Evolutionary conservation across 2,888 invertebrate genomes (phyloP).

Genomic region (Ophioninae sp.): DNA sequence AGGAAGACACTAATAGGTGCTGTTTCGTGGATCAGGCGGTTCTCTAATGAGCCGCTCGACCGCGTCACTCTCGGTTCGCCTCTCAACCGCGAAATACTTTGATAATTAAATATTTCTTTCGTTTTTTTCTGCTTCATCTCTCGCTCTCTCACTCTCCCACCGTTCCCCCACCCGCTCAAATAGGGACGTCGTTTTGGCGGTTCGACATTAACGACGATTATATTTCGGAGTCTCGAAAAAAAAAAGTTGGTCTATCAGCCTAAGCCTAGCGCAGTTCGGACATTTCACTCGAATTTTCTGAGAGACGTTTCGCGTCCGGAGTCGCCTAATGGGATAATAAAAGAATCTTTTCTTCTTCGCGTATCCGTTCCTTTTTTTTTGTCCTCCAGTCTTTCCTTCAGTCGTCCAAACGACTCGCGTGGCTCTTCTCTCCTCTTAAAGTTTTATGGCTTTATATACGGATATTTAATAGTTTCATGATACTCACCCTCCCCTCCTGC

Average conservation of each 20-base stretch:
- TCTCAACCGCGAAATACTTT: constrained; percentile 59
- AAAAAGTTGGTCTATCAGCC: constrained; percentile 4
- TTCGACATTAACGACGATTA: constrained; percentile 58
- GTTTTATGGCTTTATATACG: constrained; percentile 57
- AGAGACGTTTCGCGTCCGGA: constrained; percentile 32
- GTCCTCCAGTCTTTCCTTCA: background rate
- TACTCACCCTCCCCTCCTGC: constrained; percentile 27
- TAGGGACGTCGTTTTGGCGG: constrained; percentile 32
- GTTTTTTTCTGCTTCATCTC: constrained; percentile 26
- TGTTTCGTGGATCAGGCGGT: constrained; percentile 48
- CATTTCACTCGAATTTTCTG: constrained; percentile 52
- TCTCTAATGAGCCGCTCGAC: constrained; percentile 63
- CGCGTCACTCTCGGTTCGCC: constrained; percentile 57
- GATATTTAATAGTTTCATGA: constrained; percentile 59
- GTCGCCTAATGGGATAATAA: constrained; percentile 56
- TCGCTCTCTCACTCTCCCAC: background rate
- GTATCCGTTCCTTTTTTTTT: background rate
- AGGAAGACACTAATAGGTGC: constrained; percentile 50
- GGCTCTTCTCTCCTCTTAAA: constrained; percentile 44
- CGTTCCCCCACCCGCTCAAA: background rate
- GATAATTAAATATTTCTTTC: constrained; percentile 58
- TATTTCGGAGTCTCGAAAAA: constrained; percentile 10
- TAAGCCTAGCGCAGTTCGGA: constrained; percentile 16
- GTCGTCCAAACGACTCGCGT: constrained; percentile 46
- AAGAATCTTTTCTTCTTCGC: constrained; percentile 38